Conservation (phyloP, 2,888 invertebrate genomes). For the Idaea aversata region DNA sequence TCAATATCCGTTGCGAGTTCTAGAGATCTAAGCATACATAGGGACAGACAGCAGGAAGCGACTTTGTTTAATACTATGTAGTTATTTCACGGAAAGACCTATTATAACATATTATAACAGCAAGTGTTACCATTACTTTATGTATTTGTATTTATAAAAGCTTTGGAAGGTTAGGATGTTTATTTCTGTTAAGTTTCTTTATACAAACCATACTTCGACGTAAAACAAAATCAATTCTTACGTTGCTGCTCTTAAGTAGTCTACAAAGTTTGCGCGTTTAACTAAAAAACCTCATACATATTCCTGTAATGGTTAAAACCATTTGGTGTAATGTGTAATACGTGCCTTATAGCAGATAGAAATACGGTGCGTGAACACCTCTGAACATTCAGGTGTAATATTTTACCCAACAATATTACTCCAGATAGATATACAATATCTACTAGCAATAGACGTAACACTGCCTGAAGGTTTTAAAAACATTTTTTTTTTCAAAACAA, state of each 20-base stretch:
- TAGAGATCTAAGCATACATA: no score
- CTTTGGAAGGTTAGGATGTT: no score
- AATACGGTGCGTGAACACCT: constrained; percentile 3
- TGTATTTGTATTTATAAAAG: no score
- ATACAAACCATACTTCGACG: not conserved
- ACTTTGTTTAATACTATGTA: no score
- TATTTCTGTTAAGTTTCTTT: not conserved
- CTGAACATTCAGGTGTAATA: not conserved
- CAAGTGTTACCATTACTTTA: no score
- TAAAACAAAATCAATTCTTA: not conserved
- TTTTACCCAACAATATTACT: not conserved
- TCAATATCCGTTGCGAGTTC: no score
- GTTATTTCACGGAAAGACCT: no score
- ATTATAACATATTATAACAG: no score
- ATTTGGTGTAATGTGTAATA: constrained; percentile 20
- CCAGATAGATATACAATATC: not conserved
- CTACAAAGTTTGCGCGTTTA: constrained; percentile 21
- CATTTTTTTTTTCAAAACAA: no score
- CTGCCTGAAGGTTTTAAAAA: not conserved
- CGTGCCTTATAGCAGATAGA: constrained; percentile 19
- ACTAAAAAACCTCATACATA: constrained; percentile 17
- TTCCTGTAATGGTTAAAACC: constrained; percentile 10
- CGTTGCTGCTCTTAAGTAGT: constrained; percentile 5
- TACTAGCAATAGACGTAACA: not conserved
- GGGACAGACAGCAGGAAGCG: no score